Conservation (phyloP, 2,888 invertebrate species). For the Nemoura dubitans region DNA sequence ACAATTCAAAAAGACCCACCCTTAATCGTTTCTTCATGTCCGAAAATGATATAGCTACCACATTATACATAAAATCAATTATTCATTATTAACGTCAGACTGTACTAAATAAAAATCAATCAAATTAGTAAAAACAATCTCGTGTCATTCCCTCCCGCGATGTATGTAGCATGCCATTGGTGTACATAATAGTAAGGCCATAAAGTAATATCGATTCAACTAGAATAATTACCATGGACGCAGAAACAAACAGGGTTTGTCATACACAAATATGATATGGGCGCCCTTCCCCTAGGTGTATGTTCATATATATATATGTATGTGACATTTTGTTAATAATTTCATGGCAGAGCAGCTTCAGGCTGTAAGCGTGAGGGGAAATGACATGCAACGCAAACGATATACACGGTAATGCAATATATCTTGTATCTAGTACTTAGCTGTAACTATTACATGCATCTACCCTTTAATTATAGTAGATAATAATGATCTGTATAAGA, state of each 20-base stretch:
- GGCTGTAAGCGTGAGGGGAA: background rate
- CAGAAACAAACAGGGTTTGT: background rate
- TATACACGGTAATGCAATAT: constrained; percentile 18
- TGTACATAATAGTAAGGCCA: background rate
- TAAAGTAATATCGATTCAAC: background rate
- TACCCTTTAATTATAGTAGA: constrained; percentile 37
- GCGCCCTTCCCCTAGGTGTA: background rate
- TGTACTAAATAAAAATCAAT: background rate
- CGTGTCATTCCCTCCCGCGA: background rate
- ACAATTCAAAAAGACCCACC: background rate
- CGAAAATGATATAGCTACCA: background rate
- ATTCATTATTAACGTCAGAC: background rate
- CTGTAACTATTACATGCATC: constrained; percentile 32
- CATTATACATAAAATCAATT: background rate
- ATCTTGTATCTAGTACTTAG: constrained; percentile 19
- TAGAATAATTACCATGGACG: background rate
- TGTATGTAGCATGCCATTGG: background rate
- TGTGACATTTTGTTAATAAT: background rate
- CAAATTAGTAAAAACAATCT: constrained; percentile 5
- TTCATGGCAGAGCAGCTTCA: background rate
- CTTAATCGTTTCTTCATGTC: background rate
- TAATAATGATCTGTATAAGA: constrained; percentile 28
- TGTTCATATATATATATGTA: background rate
- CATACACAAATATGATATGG: background rate
- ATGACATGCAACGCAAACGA: background rate